Percentiles rank a stretch among this genome's conserved stretches.
Evolutionary conservation across 1,140 invertebrate genomes (phyloP).

Genomic region (Piezodorus guildinii): DNA sequence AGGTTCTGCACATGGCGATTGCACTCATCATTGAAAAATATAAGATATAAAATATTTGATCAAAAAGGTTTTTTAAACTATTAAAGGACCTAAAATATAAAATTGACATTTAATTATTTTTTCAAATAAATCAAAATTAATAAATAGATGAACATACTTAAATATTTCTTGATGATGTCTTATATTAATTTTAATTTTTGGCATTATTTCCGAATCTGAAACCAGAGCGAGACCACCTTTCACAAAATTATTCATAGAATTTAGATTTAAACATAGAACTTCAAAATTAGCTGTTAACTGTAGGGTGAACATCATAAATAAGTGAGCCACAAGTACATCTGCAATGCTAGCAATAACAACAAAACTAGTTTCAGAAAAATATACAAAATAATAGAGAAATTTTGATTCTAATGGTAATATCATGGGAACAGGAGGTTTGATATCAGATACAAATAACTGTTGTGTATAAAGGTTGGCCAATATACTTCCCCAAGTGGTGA

Average conservation of each 20-base stretch:
- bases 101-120: neutral
- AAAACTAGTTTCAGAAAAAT: neutral
- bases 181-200: neutral
- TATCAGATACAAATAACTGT: neutral
- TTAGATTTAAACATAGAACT: neutral
- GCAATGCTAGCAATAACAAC: neutral
- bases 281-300: neutral
- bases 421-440: neutral
- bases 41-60: neutral
- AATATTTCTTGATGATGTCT: constrained; percentile 6
- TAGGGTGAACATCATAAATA: neutral
- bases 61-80: constrained; percentile 3
- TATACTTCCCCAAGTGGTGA: neutral
- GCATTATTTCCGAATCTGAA: neutral
- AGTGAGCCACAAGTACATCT: neutral
- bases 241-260: neutral
- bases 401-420: neutral
- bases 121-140: neutral
- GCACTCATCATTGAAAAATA: constrained; percentile 10
- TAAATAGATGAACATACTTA: neutral
- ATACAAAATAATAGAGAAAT: neutral
- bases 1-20: constrained; percentile 2
- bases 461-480: neutral
- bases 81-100: constrained; percentile 5
- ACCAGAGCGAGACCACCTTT: no score